Conservation (phyloP, 2,888 invertebrate genomes). For the Phrixothrix hirtus region DNA sequence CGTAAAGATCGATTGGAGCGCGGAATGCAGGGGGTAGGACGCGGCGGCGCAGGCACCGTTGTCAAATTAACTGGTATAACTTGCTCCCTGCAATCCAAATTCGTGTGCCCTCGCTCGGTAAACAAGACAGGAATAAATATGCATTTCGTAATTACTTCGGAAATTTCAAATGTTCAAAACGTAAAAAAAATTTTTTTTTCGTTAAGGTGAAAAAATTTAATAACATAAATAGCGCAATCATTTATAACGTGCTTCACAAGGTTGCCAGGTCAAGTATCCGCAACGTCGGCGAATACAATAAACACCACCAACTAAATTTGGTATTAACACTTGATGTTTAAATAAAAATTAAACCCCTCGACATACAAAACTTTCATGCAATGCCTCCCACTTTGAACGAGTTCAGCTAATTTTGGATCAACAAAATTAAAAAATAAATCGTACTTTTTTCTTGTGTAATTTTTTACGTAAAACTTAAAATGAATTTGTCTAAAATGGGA, state of each 20-base stretch:
- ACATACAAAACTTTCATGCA: no score
- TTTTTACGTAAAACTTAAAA: constrained; percentile 26
- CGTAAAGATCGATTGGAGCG: constrained; percentile 66
- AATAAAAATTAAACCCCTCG: constrained; percentile 29
- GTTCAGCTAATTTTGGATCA: constrained; percentile 52
- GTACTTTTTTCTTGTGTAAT: neutral
- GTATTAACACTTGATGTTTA: constrained; percentile 39
- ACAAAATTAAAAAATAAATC: neutral
- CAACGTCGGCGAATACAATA: constrained; percentile 55
- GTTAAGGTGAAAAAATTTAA: constrained; percentile 25
- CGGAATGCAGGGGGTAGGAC: constrained; percentile 61
- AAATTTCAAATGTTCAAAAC: neutral
- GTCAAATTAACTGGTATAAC: constrained; percentile 58
- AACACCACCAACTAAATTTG: constrained; percentile 55
- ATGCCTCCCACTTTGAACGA: constrained; percentile 49
- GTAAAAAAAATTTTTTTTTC: constrained; percentile 36
- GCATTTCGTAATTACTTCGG: constrained; percentile 18
- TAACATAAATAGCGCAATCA: constrained; percentile 41
- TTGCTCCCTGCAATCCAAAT: constrained; percentile 25
- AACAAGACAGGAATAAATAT: constrained; percentile 26
- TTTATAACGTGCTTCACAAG: constrained; percentile 53
- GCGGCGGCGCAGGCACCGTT: constrained; percentile 58
- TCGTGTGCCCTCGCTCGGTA: constrained; percentile 26
- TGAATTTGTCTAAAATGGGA: neutral
- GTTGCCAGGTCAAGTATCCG: constrained; percentile 57